These are phyloP conservation scores for Hypsopygia costalis DNA, from an alignment of 2,888 invertebrate species.

Conservation along the genomic window DNA sequence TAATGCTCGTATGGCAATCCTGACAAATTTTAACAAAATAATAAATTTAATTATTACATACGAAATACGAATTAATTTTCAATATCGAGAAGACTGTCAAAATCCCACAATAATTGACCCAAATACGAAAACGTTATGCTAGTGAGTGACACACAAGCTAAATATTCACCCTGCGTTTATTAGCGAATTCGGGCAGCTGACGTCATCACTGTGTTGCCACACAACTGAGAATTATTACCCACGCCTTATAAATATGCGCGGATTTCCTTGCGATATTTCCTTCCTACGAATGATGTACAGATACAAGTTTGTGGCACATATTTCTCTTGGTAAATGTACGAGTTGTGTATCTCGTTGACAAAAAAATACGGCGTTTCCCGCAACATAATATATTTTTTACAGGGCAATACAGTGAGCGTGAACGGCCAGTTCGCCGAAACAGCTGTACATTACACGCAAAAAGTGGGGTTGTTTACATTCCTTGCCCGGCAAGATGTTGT, in stretches of 20 bases:
- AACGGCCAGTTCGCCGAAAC: background rate
- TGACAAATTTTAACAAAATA: too few relatives aligned
- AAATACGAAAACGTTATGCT: background rate
- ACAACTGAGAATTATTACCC: background rate
- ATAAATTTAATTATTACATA: too few relatives aligned
- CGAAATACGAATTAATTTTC: too few relatives aligned
- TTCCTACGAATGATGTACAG: constrained; percentile 19
- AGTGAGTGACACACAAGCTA: background rate
- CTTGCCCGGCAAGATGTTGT: background rate
- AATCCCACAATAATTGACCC: background rate
- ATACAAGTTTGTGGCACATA: constrained; percentile 9
- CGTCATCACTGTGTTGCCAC: background rate
- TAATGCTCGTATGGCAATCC: too few relatives aligned
- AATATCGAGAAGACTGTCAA: too few relatives aligned
- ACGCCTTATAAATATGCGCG: constrained; percentile 19
- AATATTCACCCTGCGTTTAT: background rate
- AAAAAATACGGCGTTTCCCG: background rate
- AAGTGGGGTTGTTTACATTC: background rate
- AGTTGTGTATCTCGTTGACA: constrained; percentile 1
- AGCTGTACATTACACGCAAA: background rate
- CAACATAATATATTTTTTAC: background rate
- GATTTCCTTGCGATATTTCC: constrained; percentile 31
- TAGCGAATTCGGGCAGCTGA: background rate
- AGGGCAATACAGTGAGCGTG: background rate
- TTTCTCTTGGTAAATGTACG: constrained; percentile 4